These are phyloP conservation scores for Pollenia labialis DNA, from an alignment of 2,888 invertebrate genomes.

Conservation along the genomic window DNA sequence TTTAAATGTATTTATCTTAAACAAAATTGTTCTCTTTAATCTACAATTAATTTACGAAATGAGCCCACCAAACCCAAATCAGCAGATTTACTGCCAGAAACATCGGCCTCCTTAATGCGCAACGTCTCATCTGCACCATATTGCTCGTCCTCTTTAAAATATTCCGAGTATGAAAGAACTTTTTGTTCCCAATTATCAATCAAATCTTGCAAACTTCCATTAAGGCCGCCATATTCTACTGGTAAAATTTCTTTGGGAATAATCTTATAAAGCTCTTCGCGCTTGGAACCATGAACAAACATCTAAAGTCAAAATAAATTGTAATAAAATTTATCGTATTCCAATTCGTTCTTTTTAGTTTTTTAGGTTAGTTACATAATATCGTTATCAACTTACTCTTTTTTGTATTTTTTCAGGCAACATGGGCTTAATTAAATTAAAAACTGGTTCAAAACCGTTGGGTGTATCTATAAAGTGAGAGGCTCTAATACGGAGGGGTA, in stretches of 20 bases:
- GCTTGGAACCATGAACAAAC: slow-evolving; percentile 85
- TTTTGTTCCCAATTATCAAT: slow-evolving; percentile 76
- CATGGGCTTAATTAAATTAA: slow-evolving; percentile 86
- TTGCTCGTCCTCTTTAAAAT: slow-evolving; percentile 75
- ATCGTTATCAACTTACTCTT: slow-evolving; percentile 83
- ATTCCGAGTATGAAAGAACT: slow-evolving; percentile 74
- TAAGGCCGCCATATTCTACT: slow-evolving; percentile 87
- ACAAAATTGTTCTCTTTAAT: slow-evolving; percentile 60
- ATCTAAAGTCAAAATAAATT: slow-evolving; percentile 81
- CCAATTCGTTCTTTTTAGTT: background rate
- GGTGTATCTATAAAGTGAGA: slow-evolving; percentile 87
- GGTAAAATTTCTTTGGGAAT: slow-evolving; percentile 87
- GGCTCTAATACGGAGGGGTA: slow-evolving; percentile 86
- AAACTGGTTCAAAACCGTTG: slow-evolving; percentile 86
- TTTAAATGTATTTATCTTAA: no score
- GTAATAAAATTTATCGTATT: no score
- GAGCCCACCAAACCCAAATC: slow-evolving; percentile 78
- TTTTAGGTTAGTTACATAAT: background rate
- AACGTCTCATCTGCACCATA: slow-evolving; percentile 75
- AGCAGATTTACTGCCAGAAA: no score
- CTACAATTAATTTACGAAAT: slow-evolving; percentile 77
- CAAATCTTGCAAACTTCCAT: slow-evolving; percentile 68
- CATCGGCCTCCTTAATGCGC: slow-evolving; percentile 27
- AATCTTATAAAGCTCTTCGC: slow-evolving; percentile 85
- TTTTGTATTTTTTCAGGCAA: slow-evolving; percentile 87